phyloP scores from a whole-genome alignment of 2,797 vertebrate genomes.

The Nyctalus aviator region DNA sequence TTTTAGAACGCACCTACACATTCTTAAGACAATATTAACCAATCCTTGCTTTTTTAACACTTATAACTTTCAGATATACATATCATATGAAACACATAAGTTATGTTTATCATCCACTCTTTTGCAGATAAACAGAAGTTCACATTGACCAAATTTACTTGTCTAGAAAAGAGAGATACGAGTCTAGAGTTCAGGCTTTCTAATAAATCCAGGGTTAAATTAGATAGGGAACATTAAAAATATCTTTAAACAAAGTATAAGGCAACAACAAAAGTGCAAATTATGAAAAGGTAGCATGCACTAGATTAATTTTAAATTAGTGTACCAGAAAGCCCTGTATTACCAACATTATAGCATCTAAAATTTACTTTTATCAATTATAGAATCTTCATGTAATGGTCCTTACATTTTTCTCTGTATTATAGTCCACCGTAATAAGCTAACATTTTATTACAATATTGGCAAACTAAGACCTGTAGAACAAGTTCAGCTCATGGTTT shows the following conservation, averaged over 20 bases:
- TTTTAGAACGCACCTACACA: constrained; percentile 33
- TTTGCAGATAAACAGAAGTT: constrained; percentile 1
- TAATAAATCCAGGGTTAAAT: constrained; percentile 29
- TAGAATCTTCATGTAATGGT: background rate
- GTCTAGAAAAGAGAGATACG: background rate
- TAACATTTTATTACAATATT: constrained; percentile 36
- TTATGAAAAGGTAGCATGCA: background rate
- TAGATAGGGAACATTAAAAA: background rate
- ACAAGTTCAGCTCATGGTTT: background rate
- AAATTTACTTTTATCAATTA: constrained; percentile 16
- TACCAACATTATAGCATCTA: background rate
- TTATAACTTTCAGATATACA: background rate
- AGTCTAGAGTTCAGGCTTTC: background rate
- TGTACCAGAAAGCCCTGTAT: background rate
- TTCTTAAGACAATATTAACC: constrained; percentile 45
- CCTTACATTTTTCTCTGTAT: background rate
- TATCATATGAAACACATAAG: background rate
- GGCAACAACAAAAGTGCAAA: constrained; percentile 2
- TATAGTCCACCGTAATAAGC: background rate
- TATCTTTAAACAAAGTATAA: constrained; percentile 18
- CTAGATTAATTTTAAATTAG: constrained; percentile 17
- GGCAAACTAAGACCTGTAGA: background rate
- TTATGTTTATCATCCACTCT: background rate
- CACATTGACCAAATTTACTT: background rate
- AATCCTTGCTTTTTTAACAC: constrained; percentile 6